phyloP scores from a whole-genome alignment of 2,797 vertebrate genomes.

The Pseudochromis fuscus region DNA sequence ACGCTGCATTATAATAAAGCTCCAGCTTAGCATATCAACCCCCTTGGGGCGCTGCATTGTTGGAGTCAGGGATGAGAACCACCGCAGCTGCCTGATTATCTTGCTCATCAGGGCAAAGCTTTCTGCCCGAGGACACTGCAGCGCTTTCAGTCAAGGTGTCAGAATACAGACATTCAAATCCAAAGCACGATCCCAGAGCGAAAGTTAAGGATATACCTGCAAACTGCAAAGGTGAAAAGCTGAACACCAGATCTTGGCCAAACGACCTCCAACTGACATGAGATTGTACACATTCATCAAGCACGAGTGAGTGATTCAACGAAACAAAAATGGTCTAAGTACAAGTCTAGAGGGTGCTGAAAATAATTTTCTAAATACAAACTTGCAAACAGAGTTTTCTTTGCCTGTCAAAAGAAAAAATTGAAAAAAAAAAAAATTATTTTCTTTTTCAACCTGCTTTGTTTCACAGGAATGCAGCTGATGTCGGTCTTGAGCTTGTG shows the following conservation, averaged over 20 bases:
- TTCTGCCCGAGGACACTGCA: slow-evolving; percentile 60
- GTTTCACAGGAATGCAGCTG: too few species aligned
- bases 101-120: slow-evolving; percentile 61
- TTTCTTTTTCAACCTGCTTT: too few species aligned
- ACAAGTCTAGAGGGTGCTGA: too few species aligned
- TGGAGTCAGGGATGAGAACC: slow-evolving; percentile 64
- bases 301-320: too few species aligned
- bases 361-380: too few species aligned
- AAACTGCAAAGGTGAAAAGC: slow-evolving; percentile 10
- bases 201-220: slow-evolving; percentile 18
- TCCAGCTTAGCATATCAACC: slow-evolving; percentile 62
- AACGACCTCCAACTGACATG: too few species aligned
- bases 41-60: slow-evolving; percentile 52
- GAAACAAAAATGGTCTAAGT: too few species aligned
- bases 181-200: slow-evolving; percentile 31
- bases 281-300: too few species aligned
- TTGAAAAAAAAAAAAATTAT: too few species aligned
- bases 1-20: slow-evolving; percentile 72
- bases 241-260: not conserved
- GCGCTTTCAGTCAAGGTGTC: slow-evolving; percentile 58
- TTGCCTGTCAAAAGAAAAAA: too few species aligned
- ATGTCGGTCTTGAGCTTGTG: too few species aligned
- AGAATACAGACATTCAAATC: slow-evolving; percentile 37
- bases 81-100: slow-evolving; percentile 62
- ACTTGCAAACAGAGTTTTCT: too few species aligned